Base-by-base conservation (phyloP, 2,113 vertebrate species). In the Ctenodactylus gundi region DNA sequence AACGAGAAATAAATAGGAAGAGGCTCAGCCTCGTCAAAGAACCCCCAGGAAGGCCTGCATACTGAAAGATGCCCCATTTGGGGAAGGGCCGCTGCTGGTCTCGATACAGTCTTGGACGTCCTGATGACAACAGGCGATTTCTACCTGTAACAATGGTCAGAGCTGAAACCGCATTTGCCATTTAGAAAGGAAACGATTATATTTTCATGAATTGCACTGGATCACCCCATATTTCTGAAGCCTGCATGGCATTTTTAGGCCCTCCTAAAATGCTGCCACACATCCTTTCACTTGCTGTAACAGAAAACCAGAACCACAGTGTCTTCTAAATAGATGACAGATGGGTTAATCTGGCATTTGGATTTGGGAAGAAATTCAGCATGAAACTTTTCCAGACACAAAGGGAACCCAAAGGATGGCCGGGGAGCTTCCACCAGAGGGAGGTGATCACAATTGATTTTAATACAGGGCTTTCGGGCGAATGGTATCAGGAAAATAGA, bases 301-400 rank as follows among this genome's bases (percentile, higher is more conserved):
- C 55, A 91, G n/a, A 90, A 95, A 93, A 81, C 46, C 58, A 51
- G 44, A 25, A 53, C 67, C 92, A 82, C 27, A 39, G 81, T 23
- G 51, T 65, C 91, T 73, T 49, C 29, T 76, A 96, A 94, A 85
- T 18, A 64, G 17, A 70, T 91, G 87, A 29, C 57, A 44, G 53
- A 20, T 1, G 29, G 83, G 62, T 68, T 95, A 75, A 93, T 88
- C 96, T 89, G 65, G 91, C 95, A 27, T 68, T 95, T 95, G 87
- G 73, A 92, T 86, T 97, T 78, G 53, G 49, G 58, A 18, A 89
- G 82, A 85, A 49, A 93, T 18, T 91, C 55, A 65, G 81, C 65
- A 82, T 82, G 93, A 88, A 83, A 93, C 76, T 90, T 95, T 77
- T 65, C 73, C 67, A 98, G 92, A 93, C 36, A 97, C 94, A 97